Evolutionary conservation across 2,797 vertebrate genomes (phyloP), one percentile per base, ranked within the genome.

Genomic region (Astyanax mexicanus): DNA sequence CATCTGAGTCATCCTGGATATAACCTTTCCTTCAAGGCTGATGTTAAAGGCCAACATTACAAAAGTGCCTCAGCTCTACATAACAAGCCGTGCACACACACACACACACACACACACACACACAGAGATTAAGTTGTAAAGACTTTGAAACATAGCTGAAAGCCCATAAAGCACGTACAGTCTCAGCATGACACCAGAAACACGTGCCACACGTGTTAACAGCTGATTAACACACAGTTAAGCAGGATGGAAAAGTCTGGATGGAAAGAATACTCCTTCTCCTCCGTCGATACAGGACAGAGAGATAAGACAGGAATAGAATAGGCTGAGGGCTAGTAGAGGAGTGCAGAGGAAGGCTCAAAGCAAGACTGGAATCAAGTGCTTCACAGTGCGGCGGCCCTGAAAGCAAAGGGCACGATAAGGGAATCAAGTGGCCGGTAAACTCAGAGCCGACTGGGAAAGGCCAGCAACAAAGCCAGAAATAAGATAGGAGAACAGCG

Each of bases 361-460:
- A 71, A 71, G 72, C 67, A 75, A 35, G 51, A 72, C 47, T 13
- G 49, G 54, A 69, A 52, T 40, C 40, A 72, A 62, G 57, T 72
- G 64, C 51, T 38, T 57, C 35, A 64, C 66, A 47, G 70, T 27
- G 27, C 35, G 52, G 58, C 25, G 52, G 58, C 25, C 38, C 27
- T 29, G 61, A 57, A 10, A 49, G n/a, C 47, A 27, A 35, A 45
- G 12, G 17, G 35, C 27, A 29, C 23, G 21, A 73, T n/a, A 25
- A 57, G 17, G 21, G 25, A 38, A 65, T 61, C 58, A 69, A 51
- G 51, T 54, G 54, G 55, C 61, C 51, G 32, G 12, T 72, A 45
- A 19, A 71, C 66, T 13, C 38, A 45, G 42, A 51, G 49, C 35
- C 61, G 54, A 23, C 51, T 29, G 55, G 13, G n/a, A 60, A 75